Evolutionary conservation across 2,888 invertebrate species (phyloP), one percentile per base, ranked within the genome.

Genomic region (Lomographa bimaculata): DNA sequence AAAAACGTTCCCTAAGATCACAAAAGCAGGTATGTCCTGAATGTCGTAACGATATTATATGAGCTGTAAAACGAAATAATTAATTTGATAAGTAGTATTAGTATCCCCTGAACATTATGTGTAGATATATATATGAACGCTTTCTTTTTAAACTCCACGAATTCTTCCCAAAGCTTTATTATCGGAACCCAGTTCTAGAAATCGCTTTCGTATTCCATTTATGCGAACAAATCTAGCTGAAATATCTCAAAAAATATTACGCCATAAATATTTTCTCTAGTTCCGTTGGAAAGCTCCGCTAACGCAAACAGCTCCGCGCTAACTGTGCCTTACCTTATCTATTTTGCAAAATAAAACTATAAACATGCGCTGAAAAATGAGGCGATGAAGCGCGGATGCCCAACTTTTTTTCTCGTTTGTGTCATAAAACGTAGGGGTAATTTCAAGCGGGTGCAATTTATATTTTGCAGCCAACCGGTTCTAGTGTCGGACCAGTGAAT

Each of bases 391-490:
- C 62, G 56, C 59, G 63, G 64, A 64, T 63, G 64, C 57, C 64
- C 58, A 65, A 71, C 64, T 75, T 73, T 77, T 71, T 72, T 69
- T 70, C 48, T 65, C 68, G 63, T 67, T 74, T 68, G 66, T 74
- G 65, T 75, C 73, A 78, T 76, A 79, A 79, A 78, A 64, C 65
- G 72, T 71, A 69, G 68, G 71, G 71, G 72, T 79, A 79, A 80
- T 80, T 81, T 73, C 63, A 70, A 68, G 65, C 70, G 64, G 64
- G 64, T 62, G 68, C 75, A 76, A 75, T 80, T 82, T 81, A 79
- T 78, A 76, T 72, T 75, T 78, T 65, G 68, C 70, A 64, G 64
- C 63, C 66, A 69, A 62, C 71, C 60, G 60, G 68, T 62, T 67
- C 56, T 59, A 53, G 63, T 64, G 70, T 66, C 59, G 57, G 66